phyloP scores from a whole-genome alignment of 2,797 vertebrate species.

The Cynopterus sphinx region DNA sequence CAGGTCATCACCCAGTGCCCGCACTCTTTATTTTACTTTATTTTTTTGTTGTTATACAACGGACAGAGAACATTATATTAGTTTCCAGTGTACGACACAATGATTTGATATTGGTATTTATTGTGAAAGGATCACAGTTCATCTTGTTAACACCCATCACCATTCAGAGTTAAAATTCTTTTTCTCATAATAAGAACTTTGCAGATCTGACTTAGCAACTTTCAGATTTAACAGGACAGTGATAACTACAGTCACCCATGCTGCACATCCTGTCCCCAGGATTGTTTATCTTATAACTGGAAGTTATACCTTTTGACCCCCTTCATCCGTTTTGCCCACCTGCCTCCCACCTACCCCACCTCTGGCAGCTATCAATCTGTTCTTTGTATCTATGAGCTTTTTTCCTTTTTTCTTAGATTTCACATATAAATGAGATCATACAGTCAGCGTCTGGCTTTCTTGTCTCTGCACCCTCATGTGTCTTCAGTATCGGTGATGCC shows the following conservation, averaged over 20 bases:
- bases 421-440: neutral
- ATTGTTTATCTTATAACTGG: neutral
- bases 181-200: neutral
- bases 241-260: neutral
- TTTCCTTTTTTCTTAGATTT: neutral
- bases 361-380: neutral
- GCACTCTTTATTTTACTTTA: neutral
- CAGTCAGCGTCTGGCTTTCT: neutral
- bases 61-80: neutral
- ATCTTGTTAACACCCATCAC: neutral
- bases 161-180: neutral
- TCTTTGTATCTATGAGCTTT: neutral
- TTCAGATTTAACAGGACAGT: neutral
- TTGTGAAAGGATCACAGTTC: neutral
- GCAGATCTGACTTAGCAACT: neutral
- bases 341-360: rapidly evolving
- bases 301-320: neutral
- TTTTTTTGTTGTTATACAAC: neutral
- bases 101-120: neutral
- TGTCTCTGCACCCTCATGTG: neutral
- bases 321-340: neutral
- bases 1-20: neutral
- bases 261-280: neutral
- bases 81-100: neutral
- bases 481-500: too few relatives aligned